These are phyloP conservation scores for Alexandromys fortis DNA, from an alignment of 2,113 vertebrate species.

Conservation along the genomic window DNA sequence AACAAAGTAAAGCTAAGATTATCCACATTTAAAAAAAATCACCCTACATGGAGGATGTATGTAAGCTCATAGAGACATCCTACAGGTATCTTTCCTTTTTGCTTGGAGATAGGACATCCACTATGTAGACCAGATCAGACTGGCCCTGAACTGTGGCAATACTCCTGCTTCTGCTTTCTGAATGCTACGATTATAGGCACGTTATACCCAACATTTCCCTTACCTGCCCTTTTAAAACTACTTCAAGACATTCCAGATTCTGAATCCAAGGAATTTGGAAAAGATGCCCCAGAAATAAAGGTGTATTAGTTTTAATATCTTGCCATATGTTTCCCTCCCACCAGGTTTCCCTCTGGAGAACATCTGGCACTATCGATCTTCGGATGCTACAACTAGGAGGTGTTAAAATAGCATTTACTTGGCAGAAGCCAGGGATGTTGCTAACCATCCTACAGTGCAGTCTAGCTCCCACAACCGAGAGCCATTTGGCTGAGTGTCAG, in stretches of 20 bases:
- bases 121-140: background rate
- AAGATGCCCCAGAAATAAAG: background rate
- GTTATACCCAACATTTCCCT: too few relatives aligned
- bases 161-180: background rate
- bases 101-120: background rate
- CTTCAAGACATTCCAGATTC: background rate
- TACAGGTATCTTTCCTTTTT: background rate
- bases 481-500: background rate
- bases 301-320: constrained; percentile 16
- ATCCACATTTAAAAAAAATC: background rate
- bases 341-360: background rate
- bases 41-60: background rate
- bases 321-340: background rate
- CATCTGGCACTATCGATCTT: background rate
- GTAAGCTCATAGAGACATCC: background rate
- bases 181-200: background rate
- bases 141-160: background rate
- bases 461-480: background rate
- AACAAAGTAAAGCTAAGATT: constrained; percentile 7
- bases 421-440: background rate
- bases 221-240: background rate
- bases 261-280: background rate
- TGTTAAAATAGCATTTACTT: background rate
- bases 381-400: background rate
- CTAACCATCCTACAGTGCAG: background rate